phyloP scores from a whole-genome alignment of 2,113 vertebrate species.

The Cynopterus brachyotis region DNA sequence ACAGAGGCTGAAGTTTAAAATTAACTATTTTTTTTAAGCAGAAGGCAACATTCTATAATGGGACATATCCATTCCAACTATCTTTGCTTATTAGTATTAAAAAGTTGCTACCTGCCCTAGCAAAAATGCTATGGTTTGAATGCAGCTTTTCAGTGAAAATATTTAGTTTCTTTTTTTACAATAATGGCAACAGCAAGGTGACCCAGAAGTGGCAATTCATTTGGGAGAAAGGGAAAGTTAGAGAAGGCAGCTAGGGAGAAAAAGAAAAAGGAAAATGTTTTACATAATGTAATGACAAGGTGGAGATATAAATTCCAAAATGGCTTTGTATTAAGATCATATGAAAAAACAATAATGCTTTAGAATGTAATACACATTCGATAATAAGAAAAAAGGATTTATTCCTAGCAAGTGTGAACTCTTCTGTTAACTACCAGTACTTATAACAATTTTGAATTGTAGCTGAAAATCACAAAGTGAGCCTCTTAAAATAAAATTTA shows the following conservation, averaged over 20 bases:
- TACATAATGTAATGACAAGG: background rate
- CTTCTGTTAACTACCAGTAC: constrained; percentile 33
- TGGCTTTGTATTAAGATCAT: constrained; percentile 25
- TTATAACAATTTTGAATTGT: constrained; percentile 33
- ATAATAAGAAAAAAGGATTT: constrained; percentile 15
- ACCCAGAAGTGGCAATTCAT: constrained; percentile 28
- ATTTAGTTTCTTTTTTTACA: constrained; percentile 36
- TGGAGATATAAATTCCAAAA: constrained; percentile 44
- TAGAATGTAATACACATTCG: background rate
- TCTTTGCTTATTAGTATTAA: constrained; percentile 31
- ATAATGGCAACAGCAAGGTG: background rate
- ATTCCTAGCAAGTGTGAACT: constrained; percentile 26
- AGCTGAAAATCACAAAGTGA: background rate
- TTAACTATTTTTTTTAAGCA: background rate
- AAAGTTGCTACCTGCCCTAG: background rate
- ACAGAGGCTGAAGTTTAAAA: background rate
- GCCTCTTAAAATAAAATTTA: background rate
- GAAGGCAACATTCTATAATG: background rate
- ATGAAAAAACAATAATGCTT: constrained; percentile 16
- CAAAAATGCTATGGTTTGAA: background rate
- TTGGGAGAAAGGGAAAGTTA: background rate
- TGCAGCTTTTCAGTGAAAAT: constrained; percentile 22
- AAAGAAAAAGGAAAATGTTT: constrained; percentile 25
- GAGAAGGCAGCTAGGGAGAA: background rate
- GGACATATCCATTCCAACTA: background rate